A percentile compares a stretch with the other conserved stretches of the same genome.
phyloP scores from a whole-genome alignment of 2,888 invertebrate genomes.

The Synanthedon tipuliformis region DNA sequence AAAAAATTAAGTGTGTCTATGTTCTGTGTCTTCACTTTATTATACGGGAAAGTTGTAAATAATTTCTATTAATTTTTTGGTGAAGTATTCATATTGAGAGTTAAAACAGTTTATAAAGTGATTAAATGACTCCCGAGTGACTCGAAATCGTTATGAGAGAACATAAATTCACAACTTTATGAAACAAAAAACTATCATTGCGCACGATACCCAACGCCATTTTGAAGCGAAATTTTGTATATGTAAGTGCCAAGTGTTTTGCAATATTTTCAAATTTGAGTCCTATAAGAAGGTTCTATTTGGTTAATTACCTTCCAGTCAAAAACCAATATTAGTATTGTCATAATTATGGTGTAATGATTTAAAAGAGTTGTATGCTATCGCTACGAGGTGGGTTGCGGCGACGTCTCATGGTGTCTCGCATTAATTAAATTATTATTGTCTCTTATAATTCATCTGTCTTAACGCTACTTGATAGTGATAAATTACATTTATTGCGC shows the following conservation, averaged over 20 bases:
- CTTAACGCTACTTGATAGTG: too few relatives aligned
- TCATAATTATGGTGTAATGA: too few relatives aligned
- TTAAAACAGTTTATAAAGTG: constrained; percentile 36
- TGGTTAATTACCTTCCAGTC: constrained; percentile 25
- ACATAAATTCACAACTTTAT: constrained; percentile 48
- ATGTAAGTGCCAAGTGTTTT: constrained; percentile 71
- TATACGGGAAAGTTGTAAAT: constrained; percentile 64
- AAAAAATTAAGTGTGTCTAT: constrained; percentile 19
- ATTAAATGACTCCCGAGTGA: constrained; percentile 39
- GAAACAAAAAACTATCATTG: constrained; percentile 70
- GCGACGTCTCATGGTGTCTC: constrained; percentile 42
- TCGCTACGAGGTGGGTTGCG: constrained; percentile 49
- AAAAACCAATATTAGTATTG: too few relatives aligned
- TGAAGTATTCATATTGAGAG: constrained; percentile 24
- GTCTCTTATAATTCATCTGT: not conserved
- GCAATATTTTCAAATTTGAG: constrained; percentile 56
- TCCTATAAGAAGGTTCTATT: constrained; percentile 24
- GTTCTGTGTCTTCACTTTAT: constrained; percentile 11
- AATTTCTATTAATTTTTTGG: constrained; percentile 48
- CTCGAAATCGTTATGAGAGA: constrained; percentile 44
- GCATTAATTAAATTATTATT: constrained; percentile 54
- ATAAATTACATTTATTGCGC: too few relatives aligned
- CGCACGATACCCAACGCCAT: constrained; percentile 72
- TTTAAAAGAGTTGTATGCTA: constrained; percentile 3
- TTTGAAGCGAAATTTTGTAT: constrained; percentile 72